These are phyloP conservation scores for Maniola jurtina DNA, from an alignment of 1,140 invertebrate species.

Conservation along the genomic window DNA sequence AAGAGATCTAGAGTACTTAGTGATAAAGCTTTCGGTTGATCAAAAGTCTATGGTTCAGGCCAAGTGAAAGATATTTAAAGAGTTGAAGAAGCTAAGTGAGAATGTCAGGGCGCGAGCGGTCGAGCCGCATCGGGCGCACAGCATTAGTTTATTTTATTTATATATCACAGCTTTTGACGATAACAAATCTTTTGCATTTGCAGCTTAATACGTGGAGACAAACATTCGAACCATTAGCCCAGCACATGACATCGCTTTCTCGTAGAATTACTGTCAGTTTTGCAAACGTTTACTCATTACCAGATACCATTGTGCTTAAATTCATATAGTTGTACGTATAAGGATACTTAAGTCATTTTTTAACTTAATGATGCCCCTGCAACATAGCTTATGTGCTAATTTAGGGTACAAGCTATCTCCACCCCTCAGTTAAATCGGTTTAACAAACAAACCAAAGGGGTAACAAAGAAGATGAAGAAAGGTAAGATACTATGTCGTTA, in stretches of 20 bases:
- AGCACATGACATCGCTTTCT: slow-evolving; percentile 20
- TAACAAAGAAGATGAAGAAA: no score
- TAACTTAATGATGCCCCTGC: no score
- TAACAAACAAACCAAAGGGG: no score
- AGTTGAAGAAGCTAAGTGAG: slow-evolving; percentile 47
- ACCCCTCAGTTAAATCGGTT: no score
- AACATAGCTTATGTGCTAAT: no score
- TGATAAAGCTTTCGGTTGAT: neutral
- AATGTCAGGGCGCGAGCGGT: slow-evolving; percentile 50
- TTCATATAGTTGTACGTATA: no score
- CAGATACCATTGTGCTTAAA: neutral
- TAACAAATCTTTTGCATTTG: slow-evolving; percentile 78
- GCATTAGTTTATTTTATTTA: slow-evolving; percentile 70
- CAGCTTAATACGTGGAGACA: slow-evolving; percentile 69
- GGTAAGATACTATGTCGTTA: no score
- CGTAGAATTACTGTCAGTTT: neutral
- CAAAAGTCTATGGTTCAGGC: neutral
- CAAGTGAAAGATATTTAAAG: slow-evolving; percentile 36
- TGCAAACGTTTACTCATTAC: neutral
- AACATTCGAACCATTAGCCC: slow-evolving; percentile 67
- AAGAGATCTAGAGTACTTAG: slow-evolving; percentile 9
- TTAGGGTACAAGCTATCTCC: no score
- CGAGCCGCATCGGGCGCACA: slow-evolving; percentile 52
- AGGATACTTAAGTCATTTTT: no score
- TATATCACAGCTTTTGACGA: slow-evolving; percentile 79